Evolutionary conservation across 2,888 invertebrate species (phyloP).

Genomic region (Xestoiulus laeticollis): DNA sequence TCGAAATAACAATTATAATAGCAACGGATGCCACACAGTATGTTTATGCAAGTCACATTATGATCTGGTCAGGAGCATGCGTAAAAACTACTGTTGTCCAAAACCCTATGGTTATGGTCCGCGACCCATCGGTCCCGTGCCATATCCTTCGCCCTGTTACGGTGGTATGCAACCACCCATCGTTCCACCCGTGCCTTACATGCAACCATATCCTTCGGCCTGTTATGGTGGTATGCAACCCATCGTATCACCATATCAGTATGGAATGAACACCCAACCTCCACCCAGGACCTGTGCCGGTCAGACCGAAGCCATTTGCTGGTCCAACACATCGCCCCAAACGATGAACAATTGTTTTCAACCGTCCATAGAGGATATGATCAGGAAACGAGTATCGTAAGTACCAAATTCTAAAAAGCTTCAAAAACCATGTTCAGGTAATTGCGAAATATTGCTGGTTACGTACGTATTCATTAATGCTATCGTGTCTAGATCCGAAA

Average conservation of each 20-base stretch:
- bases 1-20: neutral
- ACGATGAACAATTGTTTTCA: neutral
- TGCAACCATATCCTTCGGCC: neutral
- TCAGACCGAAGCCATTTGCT: neutral
- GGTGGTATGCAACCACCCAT: no score
- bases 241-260: neutral
- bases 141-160: no score
- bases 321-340: neutral
- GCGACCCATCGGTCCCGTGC: neutral
- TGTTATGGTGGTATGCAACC: neutral
- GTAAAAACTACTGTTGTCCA: neutral
- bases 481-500: no score
- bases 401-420: neutral
- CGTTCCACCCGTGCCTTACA: no score
- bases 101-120: neutral
- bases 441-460: no score
- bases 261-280: neutral
- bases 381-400: neutral
- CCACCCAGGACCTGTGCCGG: neutral
- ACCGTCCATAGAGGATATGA: neutral
- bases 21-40: neutral
- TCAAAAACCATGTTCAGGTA: no score
- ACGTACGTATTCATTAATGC: no score
- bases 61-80: neutral
- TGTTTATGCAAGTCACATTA: neutral